Base-by-base conservation (phyloP, 2,113 vertebrate genomes). In the Ardeotis arabs region DNA sequence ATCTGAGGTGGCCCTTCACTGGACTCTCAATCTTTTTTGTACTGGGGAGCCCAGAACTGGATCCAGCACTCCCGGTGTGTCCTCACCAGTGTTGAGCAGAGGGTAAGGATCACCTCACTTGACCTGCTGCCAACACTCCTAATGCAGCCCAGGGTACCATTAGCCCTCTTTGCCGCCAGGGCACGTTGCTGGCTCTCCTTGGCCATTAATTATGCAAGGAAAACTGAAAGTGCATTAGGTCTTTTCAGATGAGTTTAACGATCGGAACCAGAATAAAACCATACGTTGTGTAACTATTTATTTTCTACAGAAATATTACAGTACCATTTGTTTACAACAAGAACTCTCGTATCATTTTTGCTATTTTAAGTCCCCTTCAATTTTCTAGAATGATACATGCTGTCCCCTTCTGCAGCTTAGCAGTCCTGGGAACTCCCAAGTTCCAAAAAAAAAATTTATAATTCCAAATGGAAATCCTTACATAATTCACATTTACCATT, bases 81-180 rank as follows among this genome's bases (percentile, higher is more conserved):
- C 41, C 31, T 76, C 41, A 37, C 4, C 44, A 47, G 23, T 19
- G 12, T 29, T 19, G 29, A 67, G 37, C 7, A 45, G 6, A 52
- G 16, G 9, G 21, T 55, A 62, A 64, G 58, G 37, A 78, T 41
- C 24, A 24, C 17, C 21, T 78, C 45, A 45, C 25, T 20, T 1
- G 0, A 49, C 33, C 24, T 31, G 70, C 66, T 76, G 75, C 27
- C 47, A 79, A 28, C 6, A 7, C 23, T 85, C 18, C 35, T 58
- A 22, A n/a, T 5, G 58, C 24, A 83, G 44, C 37, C n/a, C 72
- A 72, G 45, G 22, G 45, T 1, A 59, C 22, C 37, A 37, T 17
- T 4, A 90, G n/a, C 31, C 7, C 37, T 49, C 52, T 41, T 47
- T 70, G 50, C 41, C 0, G 0, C 10, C 3, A 4, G 33, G 29